These are phyloP conservation scores for Cercocebus atys DNA, from an alignment of 2,113 vertebrate species.

Conservation along the genomic window DNA sequence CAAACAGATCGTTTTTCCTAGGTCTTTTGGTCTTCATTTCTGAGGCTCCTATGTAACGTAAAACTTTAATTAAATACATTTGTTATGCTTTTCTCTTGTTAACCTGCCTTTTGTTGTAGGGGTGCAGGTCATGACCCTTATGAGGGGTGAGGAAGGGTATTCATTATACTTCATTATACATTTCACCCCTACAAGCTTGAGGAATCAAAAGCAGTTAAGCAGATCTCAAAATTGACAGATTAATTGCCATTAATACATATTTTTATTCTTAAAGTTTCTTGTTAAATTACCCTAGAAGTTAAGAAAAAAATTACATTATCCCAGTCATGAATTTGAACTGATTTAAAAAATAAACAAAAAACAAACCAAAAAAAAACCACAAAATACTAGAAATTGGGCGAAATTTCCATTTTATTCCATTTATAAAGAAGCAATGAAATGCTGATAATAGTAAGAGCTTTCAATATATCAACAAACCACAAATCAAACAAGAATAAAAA, in stretches of 20 bases:
- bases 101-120: neutral
- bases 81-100: neutral
- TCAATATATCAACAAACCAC: constrained; percentile 52
- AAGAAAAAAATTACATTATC: constrained; percentile 55
- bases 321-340: constrained; percentile 31
- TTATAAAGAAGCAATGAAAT: constrained; percentile 52
- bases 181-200: neutral
- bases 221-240: neutral
- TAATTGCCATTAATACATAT: neutral
- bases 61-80: neutral
- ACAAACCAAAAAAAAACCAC: constrained; percentile 1
- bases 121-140: neutral
- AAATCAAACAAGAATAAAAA: constrained; percentile 59
- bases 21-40: neutral
- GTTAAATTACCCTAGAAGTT: constrained; percentile 18
- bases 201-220: constrained; percentile 2
- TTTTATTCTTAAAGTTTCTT: neutral
- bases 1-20: neutral
- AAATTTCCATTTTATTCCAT: constrained; percentile 29
- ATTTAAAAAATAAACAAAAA: neutral
- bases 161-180: neutral
- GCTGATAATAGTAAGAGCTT: constrained; percentile 37
- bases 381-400: constrained; percentile 37
- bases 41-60: neutral
- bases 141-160: neutral